Conservation (phyloP, 1,140 invertebrate species). For the Drosophila funebris region DNA sequence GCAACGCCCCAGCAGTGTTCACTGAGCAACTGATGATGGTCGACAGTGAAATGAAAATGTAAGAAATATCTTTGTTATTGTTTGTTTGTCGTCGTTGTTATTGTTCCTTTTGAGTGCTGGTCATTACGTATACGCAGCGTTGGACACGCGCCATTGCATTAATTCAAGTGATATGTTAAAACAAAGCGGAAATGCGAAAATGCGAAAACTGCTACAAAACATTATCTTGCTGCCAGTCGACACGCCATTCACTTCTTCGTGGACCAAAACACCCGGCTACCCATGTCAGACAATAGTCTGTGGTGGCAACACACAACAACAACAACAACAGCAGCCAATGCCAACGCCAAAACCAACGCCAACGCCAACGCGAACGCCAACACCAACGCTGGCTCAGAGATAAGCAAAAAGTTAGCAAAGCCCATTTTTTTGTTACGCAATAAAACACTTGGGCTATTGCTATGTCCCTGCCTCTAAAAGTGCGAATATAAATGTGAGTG, state of each 20-base stretch:
- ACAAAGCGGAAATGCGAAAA: constrained; percentile 80
- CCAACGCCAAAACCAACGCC: constrained; percentile 1
- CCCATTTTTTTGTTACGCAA: constrained; percentile 59
- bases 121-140: constrained; percentile 78
- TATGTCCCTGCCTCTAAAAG: constrained; percentile 13
- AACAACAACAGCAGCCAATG: not conserved
- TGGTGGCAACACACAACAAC: constrained; percentile 32
- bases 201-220: constrained; percentile 71
- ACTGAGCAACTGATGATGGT: constrained; percentile 30
- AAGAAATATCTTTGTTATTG: constrained; percentile 76
- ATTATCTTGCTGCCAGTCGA: constrained; percentile 56
- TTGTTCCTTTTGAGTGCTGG: constrained; percentile 71
- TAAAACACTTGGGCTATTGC: constrained; percentile 47
- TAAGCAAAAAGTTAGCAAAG: constrained; percentile 66
- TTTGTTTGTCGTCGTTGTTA: constrained; percentile 58
- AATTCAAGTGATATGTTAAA: constrained; percentile 81
- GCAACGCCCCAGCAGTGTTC: constrained; percentile 39
- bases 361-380: no score
- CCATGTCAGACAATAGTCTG: constrained; percentile 49
- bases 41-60: constrained; percentile 55
- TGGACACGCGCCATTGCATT: constrained; percentile 80
- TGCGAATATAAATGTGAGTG: not conserved
- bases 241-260: constrained; percentile 23
- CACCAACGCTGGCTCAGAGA: constrained; percentile 54
- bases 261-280: constrained; percentile 18